These are phyloP conservation scores for Hephaestus fuliginosus DNA, from an alignment of 2,797 vertebrate genomes.

Conservation along the genomic window DNA sequence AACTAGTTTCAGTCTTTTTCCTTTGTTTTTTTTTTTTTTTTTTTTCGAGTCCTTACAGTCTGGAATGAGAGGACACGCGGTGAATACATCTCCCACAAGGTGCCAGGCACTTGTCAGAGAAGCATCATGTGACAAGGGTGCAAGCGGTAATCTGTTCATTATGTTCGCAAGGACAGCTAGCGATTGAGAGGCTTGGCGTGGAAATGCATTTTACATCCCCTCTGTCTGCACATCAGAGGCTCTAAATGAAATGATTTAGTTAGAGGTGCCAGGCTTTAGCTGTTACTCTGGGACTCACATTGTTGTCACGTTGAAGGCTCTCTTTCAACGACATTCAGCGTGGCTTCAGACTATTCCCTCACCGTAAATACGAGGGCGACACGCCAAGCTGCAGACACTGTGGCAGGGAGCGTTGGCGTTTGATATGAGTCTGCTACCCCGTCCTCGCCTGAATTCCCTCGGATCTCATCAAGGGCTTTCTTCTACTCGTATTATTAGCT, in stretches of 20 bases:
- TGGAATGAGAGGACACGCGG: conserved; percentile 19
- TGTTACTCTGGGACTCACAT: conserved; percentile 68
- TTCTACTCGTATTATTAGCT: conserved; percentile 70
- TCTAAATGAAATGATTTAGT: conserved; percentile 81
- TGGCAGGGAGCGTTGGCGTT: conserved; percentile 62
- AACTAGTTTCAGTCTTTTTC: conserved; percentile 49
- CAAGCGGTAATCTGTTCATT: conserved; percentile 72
- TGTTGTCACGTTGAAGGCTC: conserved; percentile 72
- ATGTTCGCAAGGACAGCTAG: conserved; percentile 59
- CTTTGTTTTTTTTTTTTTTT: background rate
- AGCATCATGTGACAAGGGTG: conserved; percentile 63
- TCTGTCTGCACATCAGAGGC: conserved; percentile 76
- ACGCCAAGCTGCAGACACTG: conserved; percentile 63
- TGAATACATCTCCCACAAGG: conserved; percentile 57
- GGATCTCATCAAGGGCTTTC: conserved; percentile 78
- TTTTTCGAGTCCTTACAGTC: conserved; percentile 8
- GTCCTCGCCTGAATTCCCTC: conserved; percentile 64
- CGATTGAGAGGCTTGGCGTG: conserved; percentile 64
- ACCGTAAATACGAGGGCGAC: conserved; percentile 68
- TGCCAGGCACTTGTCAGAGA: conserved; percentile 63
- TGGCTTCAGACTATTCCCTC: conserved; percentile 65
- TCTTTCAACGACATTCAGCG: conserved; percentile 70
- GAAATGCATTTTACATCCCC: conserved; percentile 72
- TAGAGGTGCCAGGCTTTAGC: conserved; percentile 70
- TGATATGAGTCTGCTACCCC: conserved; percentile 65